These are phyloP conservation scores for Gadus chalcogrammus DNA, from an alignment of 2,113 vertebrate species.

Conservation along the genomic window DNA sequence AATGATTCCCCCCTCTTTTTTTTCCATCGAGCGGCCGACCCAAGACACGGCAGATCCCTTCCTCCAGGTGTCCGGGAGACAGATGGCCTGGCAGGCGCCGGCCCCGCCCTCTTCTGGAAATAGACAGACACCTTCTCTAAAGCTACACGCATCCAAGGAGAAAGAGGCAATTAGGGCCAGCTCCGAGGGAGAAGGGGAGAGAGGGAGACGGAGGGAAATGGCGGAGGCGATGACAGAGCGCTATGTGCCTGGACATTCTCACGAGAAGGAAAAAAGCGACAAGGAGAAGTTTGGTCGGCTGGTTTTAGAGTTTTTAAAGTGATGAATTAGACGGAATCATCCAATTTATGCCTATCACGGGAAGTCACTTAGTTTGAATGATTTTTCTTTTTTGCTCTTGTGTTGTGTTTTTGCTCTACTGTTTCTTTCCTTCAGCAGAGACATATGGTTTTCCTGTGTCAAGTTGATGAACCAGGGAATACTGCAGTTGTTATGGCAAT, in stretches of 20 bases:
- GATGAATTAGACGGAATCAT: constrained; percentile 22
- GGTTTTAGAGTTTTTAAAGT: not conserved
- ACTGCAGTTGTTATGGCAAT: not conserved
- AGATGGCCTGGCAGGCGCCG: constrained; percentile 64
- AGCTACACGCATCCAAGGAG: constrained; percentile 36
- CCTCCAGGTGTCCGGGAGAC: constrained; percentile 64
- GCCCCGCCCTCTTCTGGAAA: constrained; percentile 46
- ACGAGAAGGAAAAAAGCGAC: constrained; percentile 27
- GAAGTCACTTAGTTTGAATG: constrained; percentile 9
- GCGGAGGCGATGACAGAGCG: constrained; percentile 40
- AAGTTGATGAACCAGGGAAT: constrained; percentile 8
- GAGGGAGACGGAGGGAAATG: constrained; percentile 8
- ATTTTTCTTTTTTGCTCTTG: not conserved
- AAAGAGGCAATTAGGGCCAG: constrained; percentile 55
- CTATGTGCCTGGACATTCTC: constrained; percentile 36
- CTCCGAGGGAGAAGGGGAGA: not conserved
- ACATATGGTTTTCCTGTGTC: constrained; percentile 7
- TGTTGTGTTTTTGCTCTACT: constrained; percentile 5
- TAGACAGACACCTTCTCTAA: constrained; percentile 51
- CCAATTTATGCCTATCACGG: constrained; percentile 1
- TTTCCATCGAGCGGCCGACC: not conserved
- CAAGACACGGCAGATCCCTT: constrained; percentile 46
- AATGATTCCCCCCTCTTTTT: constrained; percentile 45
- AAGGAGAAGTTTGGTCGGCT: constrained; percentile 23
- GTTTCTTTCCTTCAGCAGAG: constrained; percentile 4